Evolutionary conservation across 2,113 vertebrate genomes (phyloP), one percentile per base, ranked within the genome.

Genomic region (Vidua chalybeata): DNA sequence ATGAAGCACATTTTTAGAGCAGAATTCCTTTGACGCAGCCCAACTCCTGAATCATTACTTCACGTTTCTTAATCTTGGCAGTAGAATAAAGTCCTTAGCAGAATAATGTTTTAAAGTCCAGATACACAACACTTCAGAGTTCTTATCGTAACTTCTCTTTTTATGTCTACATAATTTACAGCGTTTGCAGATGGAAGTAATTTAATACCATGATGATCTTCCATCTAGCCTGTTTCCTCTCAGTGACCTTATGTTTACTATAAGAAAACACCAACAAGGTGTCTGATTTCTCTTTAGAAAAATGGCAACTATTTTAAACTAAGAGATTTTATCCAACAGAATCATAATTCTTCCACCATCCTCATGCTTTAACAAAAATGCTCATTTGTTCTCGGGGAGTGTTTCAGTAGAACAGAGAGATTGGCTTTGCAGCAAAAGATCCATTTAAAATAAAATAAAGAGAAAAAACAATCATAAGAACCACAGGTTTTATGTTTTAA

Each of bases 51-150:
- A 69, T 98, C 97, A 98, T 94, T 30, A 96, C 90, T 97, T 97
- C 75, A 59, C 93, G 96, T 97, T 98, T 97, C 97, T 98, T 98
- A 97, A 96, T 97, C 96, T 98, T 98, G 98, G 98, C 97, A 97
- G n/a, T 33, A 96, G 97, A 98, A 98, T 97, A 98, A 98, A 98
- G 98, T 97, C 87, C 89, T 97, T 87, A 88, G 89, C 56, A 98
- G 95, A 98, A 95, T 93, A 89, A 94, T 51, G 35, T 97, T 98
- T 97, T 96, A 87, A 97, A 97, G 83, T 95, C 96, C 96, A 96
- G 96, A 98, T 97, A 97, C 96, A 97, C 9, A 86, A 97, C 96
- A 97, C 95, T 98, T 98, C 89, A 96, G 97, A 97, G 92, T 94
- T 96, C 95, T 96, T 96, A 97, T 96, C 93, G 90, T 96, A 97